Evolutionary conservation across 2,888 invertebrate genomes (phyloP).

Genomic region (Myopa tessellatipennis): DNA sequence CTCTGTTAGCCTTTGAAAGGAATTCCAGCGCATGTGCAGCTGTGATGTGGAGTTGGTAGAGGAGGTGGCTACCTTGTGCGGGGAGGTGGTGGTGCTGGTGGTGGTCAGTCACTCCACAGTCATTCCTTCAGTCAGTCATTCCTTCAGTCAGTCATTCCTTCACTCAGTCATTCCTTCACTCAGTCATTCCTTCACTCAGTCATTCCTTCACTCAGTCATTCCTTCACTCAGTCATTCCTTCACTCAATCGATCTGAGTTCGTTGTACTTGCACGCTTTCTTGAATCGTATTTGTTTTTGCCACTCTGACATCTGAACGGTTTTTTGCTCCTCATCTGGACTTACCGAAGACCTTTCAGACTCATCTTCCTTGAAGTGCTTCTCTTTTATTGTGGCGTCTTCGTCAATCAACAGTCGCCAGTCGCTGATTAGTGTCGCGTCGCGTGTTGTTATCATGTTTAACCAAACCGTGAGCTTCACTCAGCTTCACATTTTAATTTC

Average conservation of each 20-base stretch:
- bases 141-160: background rate
- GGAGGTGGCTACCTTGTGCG: background rate
- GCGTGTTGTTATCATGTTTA: slow-evolving; percentile 29
- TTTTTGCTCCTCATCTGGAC: background rate
- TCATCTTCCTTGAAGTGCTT: background rate
- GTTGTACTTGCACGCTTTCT: no score
- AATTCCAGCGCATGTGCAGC: background rate
- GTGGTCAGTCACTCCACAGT: no score
- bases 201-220: no score
- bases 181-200: no score
- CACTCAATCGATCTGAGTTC: no score
- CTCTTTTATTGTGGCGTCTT: background rate
- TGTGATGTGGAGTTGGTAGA: background rate
- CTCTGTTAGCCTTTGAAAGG: background rate
- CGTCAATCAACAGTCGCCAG: slow-evolving; percentile 42
- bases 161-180: no score
- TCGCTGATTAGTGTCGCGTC: slow-evolving; percentile 47
- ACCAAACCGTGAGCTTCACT: slow-evolving; percentile 22
- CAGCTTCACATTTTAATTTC: slow-evolving; percentile 43
- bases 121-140: no score
- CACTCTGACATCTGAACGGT: no score
- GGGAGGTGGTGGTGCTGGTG: no score
- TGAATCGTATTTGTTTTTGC: no score
- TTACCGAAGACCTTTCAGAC: background rate
- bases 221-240: background rate